phyloP scores from a whole-genome alignment of 2,888 invertebrate species.

The Onthophagus sagittarius region DNA sequence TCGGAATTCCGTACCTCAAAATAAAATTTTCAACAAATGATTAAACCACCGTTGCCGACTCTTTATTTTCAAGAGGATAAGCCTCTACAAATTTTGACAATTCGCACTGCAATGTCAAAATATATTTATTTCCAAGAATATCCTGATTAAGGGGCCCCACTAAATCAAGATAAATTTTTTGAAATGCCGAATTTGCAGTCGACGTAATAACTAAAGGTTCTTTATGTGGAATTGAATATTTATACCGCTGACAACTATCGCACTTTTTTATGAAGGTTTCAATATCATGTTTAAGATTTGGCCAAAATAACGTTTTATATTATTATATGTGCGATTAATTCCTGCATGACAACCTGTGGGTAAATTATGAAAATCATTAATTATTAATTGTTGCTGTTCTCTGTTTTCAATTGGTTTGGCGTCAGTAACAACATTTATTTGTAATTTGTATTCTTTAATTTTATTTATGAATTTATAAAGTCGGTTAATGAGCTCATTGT shows the following conservation, averaged over 20 bases:
- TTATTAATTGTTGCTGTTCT: not conserved
- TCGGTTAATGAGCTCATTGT: not conserved
- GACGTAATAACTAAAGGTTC: constrained; percentile 38
- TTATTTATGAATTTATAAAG: not conserved
- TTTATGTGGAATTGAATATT: constrained; percentile 23
- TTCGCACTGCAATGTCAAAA: constrained; percentile 24
- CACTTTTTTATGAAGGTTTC: no score
- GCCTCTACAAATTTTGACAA: constrained; percentile 23
- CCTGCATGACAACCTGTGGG: constrained; percentile 17
- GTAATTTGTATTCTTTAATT: not conserved
- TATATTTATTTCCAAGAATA: constrained; percentile 16
- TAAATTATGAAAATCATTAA: constrained; percentile 15
- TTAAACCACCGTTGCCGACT: constrained; percentile 7
- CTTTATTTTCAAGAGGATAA: constrained; percentile 21
- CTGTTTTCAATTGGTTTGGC: not conserved
- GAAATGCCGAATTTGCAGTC: constrained; percentile 33
- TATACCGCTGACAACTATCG: not conserved
- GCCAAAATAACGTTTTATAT: constrained; percentile 23
- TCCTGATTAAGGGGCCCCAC: constrained; percentile 15
- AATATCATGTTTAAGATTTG: constrained; percentile 14
- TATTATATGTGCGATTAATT: constrained; percentile 13
- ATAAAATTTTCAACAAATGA: constrained; percentile 25
- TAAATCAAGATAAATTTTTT: constrained; percentile 23
- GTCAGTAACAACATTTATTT: no score
- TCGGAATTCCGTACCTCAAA: constrained; percentile 20